Percentiles rank a stretch among this genome's conserved stretches.
Conservation (phyloP, 2,888 invertebrate genomes). For the Labia minor region DNA sequence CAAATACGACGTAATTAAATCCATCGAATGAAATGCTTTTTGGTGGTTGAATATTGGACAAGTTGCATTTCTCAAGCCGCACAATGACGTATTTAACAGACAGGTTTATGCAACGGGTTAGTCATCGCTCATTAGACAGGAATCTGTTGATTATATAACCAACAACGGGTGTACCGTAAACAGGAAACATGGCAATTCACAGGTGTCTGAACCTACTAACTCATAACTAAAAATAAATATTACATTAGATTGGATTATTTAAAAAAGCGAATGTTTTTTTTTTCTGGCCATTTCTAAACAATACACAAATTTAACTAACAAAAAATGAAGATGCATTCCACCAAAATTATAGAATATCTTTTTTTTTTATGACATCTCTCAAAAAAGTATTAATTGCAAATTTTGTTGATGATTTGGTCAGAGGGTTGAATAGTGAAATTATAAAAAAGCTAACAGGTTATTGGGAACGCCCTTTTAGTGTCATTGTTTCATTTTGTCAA, state of each 20-base stretch:
- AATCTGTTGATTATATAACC: not conserved
- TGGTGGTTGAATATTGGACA: not conserved
- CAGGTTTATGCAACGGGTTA: conserved; percentile 8
- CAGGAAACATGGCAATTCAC: not conserved
- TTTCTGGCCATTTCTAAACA: too few relatives aligned
- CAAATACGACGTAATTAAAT: not conserved
- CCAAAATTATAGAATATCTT: too few relatives aligned
- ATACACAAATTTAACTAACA: too few relatives aligned
- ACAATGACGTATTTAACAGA: not conserved
- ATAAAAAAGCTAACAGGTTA: too few relatives aligned
- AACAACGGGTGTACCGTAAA: not conserved
- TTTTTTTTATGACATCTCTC: too few relatives aligned
- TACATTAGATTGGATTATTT: not conserved
- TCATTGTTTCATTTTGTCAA: too few relatives aligned
- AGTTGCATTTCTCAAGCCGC: not conserved
- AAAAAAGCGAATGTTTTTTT: too few relatives aligned
- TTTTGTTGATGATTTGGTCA: too few relatives aligned
- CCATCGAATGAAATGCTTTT: not conserved
- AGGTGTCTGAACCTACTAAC: not conserved
- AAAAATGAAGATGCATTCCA: too few relatives aligned
- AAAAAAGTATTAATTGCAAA: too few relatives aligned
- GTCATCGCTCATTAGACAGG: not conserved
- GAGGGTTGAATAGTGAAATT: too few relatives aligned
- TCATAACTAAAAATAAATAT: conserved; percentile 6
- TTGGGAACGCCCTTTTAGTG: too few relatives aligned